Evolutionary conservation across 2,797 vertebrate genomes (phyloP), one percentile per base, ranked within the genome.

Genomic region (Sebastes vulpes): DNA sequence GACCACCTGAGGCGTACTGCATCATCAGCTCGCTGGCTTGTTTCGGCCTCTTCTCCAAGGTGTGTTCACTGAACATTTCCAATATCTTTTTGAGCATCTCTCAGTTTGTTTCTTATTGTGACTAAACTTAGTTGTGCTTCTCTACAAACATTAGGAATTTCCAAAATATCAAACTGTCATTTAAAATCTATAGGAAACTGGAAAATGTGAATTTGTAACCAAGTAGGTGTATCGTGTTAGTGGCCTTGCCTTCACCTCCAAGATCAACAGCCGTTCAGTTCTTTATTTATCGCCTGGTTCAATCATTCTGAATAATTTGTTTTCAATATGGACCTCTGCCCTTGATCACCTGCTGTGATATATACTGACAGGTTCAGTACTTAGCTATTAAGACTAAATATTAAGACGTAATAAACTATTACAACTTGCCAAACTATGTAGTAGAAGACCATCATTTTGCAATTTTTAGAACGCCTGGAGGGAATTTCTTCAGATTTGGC

Each of bases 41-140:
- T 91, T 99, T 99, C 0, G 97, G 98, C 53, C 96, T 99, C 25
- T 99, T 99, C 94, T 98, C 98, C 72, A 97, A 99, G 97, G 98
- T 98, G 95, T 77, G 52, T 42, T 23, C 6, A 50, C 9, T 52
- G 4, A 58, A 26, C 26, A 6, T 48, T 35, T 58, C 31, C 2
- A 26, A 14, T 46, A 46, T 46, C 42, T 46, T 46, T 46, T 18
- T 16, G 42, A 16, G 42, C 5, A 3, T 26, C 21, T n/a, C 32
- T 48, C 29, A 28, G 16, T 2, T 38, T 35, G 28, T 73, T 46
- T 58, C 21, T 26, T 20, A 9, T 25, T 31, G 10, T 46, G 28
- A 25, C 28, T n/a, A 16, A 29, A 26, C n/a, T 9, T 11, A 1
- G 23, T 25, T 67, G 21, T 12, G 1, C 25, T 18, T 67, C 20